Percentiles rank a stretch among this genome's conserved stretches.
Conservation (phyloP, 2,797 vertebrate species). For the Todus mexicanus region DNA sequence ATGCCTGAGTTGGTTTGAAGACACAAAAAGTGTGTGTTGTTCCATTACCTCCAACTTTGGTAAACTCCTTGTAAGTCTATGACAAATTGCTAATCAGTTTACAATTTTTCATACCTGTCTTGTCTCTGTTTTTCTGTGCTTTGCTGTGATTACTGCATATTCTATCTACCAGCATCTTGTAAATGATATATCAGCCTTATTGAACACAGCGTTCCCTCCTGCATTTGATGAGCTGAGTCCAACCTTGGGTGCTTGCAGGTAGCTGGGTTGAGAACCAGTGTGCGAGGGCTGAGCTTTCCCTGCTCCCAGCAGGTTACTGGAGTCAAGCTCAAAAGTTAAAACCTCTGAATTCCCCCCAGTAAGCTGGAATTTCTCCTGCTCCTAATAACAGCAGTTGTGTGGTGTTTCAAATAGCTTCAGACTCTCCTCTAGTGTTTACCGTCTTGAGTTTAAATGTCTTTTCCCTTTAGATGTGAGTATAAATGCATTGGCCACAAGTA, state of each 20-base stretch:
- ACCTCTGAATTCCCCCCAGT: not conserved
- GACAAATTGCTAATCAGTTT: conserved; percentile 1
- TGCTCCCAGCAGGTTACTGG: not conserved
- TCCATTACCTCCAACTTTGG: not conserved
- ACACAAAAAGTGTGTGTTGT: not conserved
- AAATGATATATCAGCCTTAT: not conserved
- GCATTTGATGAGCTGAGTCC: not conserved
- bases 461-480: not conserved
- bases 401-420: not conserved
- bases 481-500: not conserved
- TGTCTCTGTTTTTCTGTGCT: not conserved
- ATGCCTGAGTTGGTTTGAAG: not conserved
- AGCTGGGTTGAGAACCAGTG: fast-evolving
- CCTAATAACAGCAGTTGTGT: not conserved
- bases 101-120: not conserved
- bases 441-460: not conserved
- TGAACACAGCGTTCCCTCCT: not conserved
- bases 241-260: not conserved
- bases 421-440: not conserved
- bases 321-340: not conserved
- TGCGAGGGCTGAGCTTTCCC: not conserved
- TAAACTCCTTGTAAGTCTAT: not conserved
- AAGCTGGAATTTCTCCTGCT: not conserved
- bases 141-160: not conserved
- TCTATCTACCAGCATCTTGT: not conserved